Percentiles rank a stretch among this genome's conserved stretches.
phyloP scores from a whole-genome alignment of 1,140 invertebrate species.

The Tribolium castaneum region DNA sequence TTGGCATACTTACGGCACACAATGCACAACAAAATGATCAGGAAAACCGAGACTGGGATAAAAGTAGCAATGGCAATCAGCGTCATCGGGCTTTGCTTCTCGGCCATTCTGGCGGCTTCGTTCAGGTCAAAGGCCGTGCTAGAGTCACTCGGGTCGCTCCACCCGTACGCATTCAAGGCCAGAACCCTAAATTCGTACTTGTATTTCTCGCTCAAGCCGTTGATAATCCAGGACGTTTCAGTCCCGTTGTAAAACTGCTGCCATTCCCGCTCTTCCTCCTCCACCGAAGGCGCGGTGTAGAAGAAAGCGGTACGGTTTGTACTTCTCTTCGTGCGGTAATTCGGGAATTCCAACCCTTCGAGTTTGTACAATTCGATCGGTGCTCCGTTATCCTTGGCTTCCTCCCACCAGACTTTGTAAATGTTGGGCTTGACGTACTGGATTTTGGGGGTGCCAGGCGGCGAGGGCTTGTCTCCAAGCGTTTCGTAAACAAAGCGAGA shows the following conservation, averaged over 20 bases:
- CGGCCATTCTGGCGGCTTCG: constrained; percentile 69
- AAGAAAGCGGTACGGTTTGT: constrained; percentile 58
- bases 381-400: constrained; percentile 75
- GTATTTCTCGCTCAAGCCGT: constrained; percentile 73
- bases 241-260: constrained; percentile 84
- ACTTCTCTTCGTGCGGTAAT: constrained; percentile 58
- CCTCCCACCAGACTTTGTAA: constrained; percentile 80
- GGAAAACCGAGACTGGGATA: constrained; percentile 65
- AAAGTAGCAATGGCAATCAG: constrained; percentile 71
- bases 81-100: constrained; percentile 68
- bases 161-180: constrained; percentile 85
- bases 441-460: constrained; percentile 75
- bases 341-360: constrained; percentile 65
- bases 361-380: constrained; percentile 71
- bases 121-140: constrained; percentile 67
- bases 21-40: constrained; percentile 63
- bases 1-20: constrained; percentile 66
- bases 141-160: constrained; percentile 74
- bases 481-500: constrained; percentile 80
- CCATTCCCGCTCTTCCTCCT: constrained; percentile 70
- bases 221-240: constrained; percentile 83
- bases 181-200: constrained; percentile 78
- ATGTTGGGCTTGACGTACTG: constrained; percentile 72
- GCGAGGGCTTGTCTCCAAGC: constrained; percentile 74
- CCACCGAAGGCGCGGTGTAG: constrained; percentile 60